Conservation (phyloP, 35 echinoderm and acorn worm genomes). For the Patiria miniata region DNA sequence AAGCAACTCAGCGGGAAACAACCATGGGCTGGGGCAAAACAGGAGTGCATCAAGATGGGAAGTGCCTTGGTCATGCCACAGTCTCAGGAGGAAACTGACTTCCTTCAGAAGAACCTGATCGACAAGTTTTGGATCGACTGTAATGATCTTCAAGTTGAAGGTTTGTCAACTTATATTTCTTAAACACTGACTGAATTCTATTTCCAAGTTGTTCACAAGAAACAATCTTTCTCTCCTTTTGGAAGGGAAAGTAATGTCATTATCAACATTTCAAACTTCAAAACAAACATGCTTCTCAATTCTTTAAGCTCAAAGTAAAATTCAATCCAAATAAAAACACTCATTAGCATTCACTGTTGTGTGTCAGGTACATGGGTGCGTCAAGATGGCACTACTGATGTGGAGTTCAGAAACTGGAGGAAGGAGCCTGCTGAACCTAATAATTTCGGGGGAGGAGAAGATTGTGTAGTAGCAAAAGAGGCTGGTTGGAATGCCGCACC, state of each 20-base stretch:
- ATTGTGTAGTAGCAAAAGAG: not conserved
- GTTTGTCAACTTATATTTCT: not conserved
- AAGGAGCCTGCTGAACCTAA: not conserved
- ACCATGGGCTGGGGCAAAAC: not conserved
- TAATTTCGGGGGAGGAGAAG: not conserved
- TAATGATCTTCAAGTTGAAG: not conserved
- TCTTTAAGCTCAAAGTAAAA: too few species aligned
- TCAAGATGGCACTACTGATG: not conserved
- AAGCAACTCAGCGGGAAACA: not conserved
- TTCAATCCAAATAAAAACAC: not conserved
- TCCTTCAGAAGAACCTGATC: not conserved
- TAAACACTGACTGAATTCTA: not conserved
- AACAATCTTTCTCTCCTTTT: too few species aligned
- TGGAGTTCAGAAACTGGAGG: not conserved
- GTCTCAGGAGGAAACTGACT: not conserved
- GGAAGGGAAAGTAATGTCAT: too few species aligned
- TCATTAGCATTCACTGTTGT: not conserved
- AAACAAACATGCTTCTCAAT: too few species aligned
- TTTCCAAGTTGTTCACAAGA: too few species aligned
- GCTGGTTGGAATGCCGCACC: not conserved
- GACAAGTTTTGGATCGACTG: not conserved
- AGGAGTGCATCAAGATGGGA: slow-evolving; percentile 24
- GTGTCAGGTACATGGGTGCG: not conserved
- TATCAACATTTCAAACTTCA: too few species aligned
- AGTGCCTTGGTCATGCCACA: slow-evolving; percentile 4